Evolutionary conservation across 2,797 vertebrate genomes (phyloP), one percentile per base, ranked within the genome.

Genomic region (Chrysolophus pictus): DNA sequence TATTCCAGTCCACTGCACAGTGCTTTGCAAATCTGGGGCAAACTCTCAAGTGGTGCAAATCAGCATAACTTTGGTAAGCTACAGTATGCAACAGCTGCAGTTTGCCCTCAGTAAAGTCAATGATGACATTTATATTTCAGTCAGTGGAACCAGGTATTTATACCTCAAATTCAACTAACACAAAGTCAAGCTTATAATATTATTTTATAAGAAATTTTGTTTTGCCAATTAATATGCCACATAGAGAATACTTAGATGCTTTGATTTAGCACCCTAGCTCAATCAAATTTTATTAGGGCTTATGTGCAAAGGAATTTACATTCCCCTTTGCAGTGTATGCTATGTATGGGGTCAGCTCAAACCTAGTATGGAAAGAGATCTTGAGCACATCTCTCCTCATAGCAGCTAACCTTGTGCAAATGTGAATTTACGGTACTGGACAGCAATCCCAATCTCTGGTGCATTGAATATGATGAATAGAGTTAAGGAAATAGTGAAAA

Each of bases 331-430:
- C 17, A 31, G 5, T 16, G 13, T 39, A 19, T 22, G 4, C 22
- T 37, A 4, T 23, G 13, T 31, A 22, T 22, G 6, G 13, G 10
- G 23, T 37, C 24, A 55, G 6, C 29, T 78, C 49, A 77, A 29
- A 68, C 10, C 5, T 68, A 37, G 56, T 26, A 21, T 31, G 70
- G 77, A 83, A 60, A 29, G 6, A 59, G 5, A 6, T 51, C 23
- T 63, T 77, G 56, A 77, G 26, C 4, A 10, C n/a, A 76, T 26
- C 14, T 75, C 3, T 24, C 7, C 18, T 64, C 12, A 0, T 14
- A 42, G 29, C 18, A 22, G 9, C 33, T 76, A 4, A 5, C 0
- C 1, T 8, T 56, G 29, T 6, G 9, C 10, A 76, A 4, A 10
- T 10, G 11, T 51, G 62, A 91, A 67, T 71, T 85, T 59, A 51